These are phyloP conservation scores for Herminia tarsipennalis DNA, from an alignment of 2,888 invertebrate species.

Conservation along the genomic window DNA sequence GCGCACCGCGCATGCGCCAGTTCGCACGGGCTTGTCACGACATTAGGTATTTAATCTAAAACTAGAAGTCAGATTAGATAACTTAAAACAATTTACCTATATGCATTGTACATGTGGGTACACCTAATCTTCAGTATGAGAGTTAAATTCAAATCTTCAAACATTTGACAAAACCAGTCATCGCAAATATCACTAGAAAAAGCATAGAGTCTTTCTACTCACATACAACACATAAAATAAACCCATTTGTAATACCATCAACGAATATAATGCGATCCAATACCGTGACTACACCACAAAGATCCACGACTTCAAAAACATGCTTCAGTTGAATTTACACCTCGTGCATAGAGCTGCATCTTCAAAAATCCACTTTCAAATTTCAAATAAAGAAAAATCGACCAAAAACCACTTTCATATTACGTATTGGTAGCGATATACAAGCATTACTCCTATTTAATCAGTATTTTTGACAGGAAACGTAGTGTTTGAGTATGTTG, in stretches of 20 bases:
- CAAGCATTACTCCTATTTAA: conserved; percentile 39
- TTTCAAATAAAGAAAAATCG: conserved; percentile 25
- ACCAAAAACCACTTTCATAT: conserved; percentile 31
- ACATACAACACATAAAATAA: no score
- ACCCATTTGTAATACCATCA: conserved; percentile 1
- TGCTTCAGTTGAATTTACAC: conserved; percentile 16
- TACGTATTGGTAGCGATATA: conserved; percentile 20
- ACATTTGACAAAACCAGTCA: no score
- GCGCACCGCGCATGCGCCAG: no score
- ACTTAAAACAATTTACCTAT: no score
- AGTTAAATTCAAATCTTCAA: no score
- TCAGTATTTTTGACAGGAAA: conserved; percentile 49
- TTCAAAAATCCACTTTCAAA: conserved; percentile 34
- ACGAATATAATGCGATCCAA: conserved; percentile 1
- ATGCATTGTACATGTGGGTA: no score
- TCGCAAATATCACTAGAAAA: no score
- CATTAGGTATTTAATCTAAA: no score
- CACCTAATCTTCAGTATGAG: no score
- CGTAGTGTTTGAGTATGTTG: conserved; percentile 39
- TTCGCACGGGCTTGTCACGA: no score
- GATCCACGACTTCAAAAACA: conserved; percentile 1
- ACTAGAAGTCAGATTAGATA: no score
- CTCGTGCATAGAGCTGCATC: conserved; percentile 5
- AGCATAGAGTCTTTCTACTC: no score
- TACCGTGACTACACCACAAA: conserved; percentile 4